Evolutionary conservation across 2,113 vertebrate species (phyloP).

Genomic region (Sterna hirundo): DNA sequence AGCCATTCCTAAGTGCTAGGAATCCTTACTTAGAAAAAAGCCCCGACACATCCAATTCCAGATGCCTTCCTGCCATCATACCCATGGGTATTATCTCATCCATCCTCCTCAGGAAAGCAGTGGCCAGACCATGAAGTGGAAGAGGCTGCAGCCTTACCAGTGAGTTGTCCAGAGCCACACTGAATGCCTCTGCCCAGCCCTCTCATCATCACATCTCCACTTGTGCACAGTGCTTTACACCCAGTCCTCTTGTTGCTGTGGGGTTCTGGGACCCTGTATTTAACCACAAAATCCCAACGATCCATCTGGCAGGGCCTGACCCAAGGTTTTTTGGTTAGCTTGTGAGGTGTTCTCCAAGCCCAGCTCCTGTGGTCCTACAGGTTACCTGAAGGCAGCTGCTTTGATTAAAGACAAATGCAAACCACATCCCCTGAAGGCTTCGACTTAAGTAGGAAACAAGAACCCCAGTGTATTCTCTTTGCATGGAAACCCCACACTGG

Average conservation of each 20-base stretch:
- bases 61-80: neutral
- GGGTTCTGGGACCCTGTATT: neutral
- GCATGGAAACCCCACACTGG: neutral
- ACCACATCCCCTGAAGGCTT: neutral
- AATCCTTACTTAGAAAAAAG: neutral
- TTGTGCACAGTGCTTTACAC: neutral
- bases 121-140: neutral
- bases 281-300: neutral
- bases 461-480: neutral
- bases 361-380: neutral
- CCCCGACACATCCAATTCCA: neutral
- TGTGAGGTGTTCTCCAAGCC: neutral
- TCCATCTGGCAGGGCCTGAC: neutral
- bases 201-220: neutral
- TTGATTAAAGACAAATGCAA: slow-evolving; percentile 25
- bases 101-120: neutral
- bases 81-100: neutral
- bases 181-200: neutral
- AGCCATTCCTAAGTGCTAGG: neutral
- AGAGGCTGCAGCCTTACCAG: neutral
- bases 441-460: neutral
- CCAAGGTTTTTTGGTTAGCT: neutral
- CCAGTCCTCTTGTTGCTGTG: neutral
- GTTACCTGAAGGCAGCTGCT: neutral
- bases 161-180: neutral